Evolutionary conservation across 2,113 vertebrate species (phyloP).

Genomic region (Phocoena phocoena): DNA sequence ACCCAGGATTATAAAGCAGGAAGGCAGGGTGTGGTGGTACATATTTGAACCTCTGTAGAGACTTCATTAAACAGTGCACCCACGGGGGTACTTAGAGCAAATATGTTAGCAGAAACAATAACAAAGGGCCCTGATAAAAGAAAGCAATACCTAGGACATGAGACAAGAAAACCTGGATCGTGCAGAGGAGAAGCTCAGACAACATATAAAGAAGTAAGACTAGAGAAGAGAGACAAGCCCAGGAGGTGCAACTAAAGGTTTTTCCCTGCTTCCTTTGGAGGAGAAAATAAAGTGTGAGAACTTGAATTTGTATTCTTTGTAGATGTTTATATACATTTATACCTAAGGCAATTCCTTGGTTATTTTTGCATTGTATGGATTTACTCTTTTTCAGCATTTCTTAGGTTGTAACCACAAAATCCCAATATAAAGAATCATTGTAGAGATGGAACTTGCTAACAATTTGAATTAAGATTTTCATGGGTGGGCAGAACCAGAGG

Average conservation of each 20-base stretch:
- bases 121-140: not conserved
- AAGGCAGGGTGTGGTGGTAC: not conserved
- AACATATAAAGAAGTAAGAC: not conserved
- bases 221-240: not conserved
- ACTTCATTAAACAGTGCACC: not conserved
- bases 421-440: not conserved
- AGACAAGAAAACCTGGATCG: not conserved
- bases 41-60: not conserved
- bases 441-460: not conserved
- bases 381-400: not conserved
- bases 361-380: not conserved
- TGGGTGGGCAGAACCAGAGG: not conserved
- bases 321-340: not conserved
- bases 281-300: not conserved
- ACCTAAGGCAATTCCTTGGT: not conserved
- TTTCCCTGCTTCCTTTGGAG: not conserved
- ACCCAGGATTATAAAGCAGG: not conserved
- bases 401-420: not conserved
- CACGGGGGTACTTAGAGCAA: not conserved
- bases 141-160: not conserved
- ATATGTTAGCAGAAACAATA: not conserved
- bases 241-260: not conserved
- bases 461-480: constrained; percentile 15
- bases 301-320: not conserved
- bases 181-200: not conserved